A percentile compares a stretch with the other conserved stretches of the same genome.
These are phyloP conservation scores for Avahi laniger DNA, from an alignment of 2,797 vertebrate species.

Conservation along the genomic window DNA sequence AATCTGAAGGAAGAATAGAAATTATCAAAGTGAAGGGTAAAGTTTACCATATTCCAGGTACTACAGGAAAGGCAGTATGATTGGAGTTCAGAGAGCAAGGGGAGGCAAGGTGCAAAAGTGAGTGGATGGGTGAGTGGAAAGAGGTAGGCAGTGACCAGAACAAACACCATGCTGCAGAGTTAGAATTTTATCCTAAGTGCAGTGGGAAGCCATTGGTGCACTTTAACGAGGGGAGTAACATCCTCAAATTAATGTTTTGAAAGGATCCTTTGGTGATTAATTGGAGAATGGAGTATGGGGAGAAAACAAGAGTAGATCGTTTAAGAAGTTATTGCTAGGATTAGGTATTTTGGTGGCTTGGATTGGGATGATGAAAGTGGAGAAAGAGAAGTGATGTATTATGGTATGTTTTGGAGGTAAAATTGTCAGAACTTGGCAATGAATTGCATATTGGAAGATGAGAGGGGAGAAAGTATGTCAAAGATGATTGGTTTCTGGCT, in stretches of 20 bases:
- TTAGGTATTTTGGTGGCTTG: background rate
- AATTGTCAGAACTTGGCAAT: constrained; percentile 36
- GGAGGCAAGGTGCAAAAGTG: background rate
- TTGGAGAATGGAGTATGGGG: background rate
- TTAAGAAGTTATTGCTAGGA: background rate
- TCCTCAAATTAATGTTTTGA: constrained; percentile 23
- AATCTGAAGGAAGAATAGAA: background rate
- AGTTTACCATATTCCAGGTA: background rate
- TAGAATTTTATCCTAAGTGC: background rate
- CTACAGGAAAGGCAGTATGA: background rate
- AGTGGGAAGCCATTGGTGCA: background rate
- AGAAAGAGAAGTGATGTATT: background rate
- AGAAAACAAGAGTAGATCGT: background rate
- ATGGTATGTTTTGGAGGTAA: background rate
- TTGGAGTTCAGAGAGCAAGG: background rate
- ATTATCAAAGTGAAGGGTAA: background rate
- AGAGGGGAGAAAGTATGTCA: background rate
- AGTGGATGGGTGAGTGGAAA: background rate
- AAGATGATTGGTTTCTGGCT: constrained; percentile 7
- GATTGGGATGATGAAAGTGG: constrained; percentile 16
- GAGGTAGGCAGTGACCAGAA: background rate
- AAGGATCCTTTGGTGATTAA: background rate
- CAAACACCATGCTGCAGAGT: background rate
- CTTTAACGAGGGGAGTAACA: background rate
- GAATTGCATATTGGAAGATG: background rate